Percentiles rank a stretch among this genome's conserved stretches.
Evolutionary conservation across 2,888 invertebrate genomes (phyloP).

Genomic region (Andrena haemorrhoa): DNA sequence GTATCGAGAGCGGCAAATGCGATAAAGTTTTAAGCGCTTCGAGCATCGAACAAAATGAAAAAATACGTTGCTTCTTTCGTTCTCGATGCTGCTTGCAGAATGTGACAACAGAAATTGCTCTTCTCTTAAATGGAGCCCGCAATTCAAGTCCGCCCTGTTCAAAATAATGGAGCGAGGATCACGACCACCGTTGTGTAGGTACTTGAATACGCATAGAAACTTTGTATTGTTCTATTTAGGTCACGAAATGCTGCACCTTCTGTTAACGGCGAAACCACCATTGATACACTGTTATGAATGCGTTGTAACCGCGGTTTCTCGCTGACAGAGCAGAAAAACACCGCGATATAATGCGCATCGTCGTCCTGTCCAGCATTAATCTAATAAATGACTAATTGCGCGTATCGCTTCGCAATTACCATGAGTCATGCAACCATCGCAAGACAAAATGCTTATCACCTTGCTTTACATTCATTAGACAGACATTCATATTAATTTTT

Average conservation of each 20-base stretch:
- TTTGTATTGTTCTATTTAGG: slow-evolving; percentile 45
- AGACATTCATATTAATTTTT: no score
- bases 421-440: no score
- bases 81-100: neutral
- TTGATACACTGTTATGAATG: slow-evolving; percentile 8
- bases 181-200: neutral
- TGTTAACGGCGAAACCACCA: slow-evolving; percentile 22
- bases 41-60: neutral
- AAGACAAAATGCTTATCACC: no score
- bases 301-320: neutral
- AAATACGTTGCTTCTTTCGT: neutral
- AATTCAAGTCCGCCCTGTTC: neutral
- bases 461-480: no score
- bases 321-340: neutral
- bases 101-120: slow-evolving; percentile 1
- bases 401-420: neutral
- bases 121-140: slow-evolving; percentile 10
- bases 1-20: no score
- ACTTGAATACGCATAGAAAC: slow-evolving; percentile 4
- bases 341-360: neutral
- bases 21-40: neutral
- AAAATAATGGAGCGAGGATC: slow-evolving; percentile 24
- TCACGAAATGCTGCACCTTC: slow-evolving; percentile 31
- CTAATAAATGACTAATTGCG: neutral
- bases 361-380: neutral